These are phyloP conservation scores for Zaprionus gabonicus DNA, from an alignment of 1,140 invertebrate species.

Conservation along the genomic window DNA sequence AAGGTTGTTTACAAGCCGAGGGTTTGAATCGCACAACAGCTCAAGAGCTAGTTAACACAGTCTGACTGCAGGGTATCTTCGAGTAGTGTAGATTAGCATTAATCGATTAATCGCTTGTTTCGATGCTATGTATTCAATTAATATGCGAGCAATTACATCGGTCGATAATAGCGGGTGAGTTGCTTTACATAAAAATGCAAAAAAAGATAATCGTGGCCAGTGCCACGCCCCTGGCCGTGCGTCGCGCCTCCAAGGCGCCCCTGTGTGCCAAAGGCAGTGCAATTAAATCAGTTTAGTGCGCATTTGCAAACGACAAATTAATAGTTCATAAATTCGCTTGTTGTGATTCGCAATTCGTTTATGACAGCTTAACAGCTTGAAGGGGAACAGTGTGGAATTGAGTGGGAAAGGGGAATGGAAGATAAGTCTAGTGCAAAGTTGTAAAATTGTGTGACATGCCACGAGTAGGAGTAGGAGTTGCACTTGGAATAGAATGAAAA, in stretches of 20 bases:
- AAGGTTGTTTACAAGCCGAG: neutral
- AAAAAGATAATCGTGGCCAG: constrained; percentile 9
- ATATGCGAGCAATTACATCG: constrained; percentile 40
- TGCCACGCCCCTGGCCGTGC: constrained; percentile 16
- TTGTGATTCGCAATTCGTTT: constrained; percentile 20
- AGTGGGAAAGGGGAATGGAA: neutral
- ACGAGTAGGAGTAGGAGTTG: too few species aligned
- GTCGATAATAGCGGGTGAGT: constrained; percentile 34
- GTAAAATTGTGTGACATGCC: too few species aligned
- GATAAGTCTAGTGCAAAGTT: neutral
- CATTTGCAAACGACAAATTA: constrained; percentile 51
- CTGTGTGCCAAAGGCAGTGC: neutral
- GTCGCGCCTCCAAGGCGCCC: too few species aligned
- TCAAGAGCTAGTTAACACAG: neutral
- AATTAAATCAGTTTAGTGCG: constrained; percentile 48
- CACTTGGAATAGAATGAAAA: too few species aligned
- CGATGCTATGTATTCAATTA: constrained; percentile 26
- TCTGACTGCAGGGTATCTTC: constrained; percentile 18
- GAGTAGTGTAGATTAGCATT: neutral
- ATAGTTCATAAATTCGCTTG: constrained; percentile 35
- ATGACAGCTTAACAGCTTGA: constrained; percentile 4
- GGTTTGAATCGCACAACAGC: too few species aligned
- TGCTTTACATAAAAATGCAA: constrained; percentile 52
- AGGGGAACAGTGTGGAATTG: neutral
- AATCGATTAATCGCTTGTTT: neutral